Percentiles rank a stretch among this genome's conserved stretches.
Conservation (phyloP, 2,888 invertebrate species). For the Hydrotaea diabolus region DNA sequence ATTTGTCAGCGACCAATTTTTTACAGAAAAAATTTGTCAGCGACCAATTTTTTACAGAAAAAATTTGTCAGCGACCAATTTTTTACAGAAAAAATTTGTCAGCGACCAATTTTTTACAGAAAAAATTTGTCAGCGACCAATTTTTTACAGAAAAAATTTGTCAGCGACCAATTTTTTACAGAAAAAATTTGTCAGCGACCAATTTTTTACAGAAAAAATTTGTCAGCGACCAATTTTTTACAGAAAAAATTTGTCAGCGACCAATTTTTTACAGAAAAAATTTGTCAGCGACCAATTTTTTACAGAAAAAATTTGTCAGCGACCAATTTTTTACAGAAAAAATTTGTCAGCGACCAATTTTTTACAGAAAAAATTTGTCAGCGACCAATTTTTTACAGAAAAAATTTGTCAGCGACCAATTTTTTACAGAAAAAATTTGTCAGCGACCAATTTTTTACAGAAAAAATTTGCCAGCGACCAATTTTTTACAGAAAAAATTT, state of each 20-base stretch:
- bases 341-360: background rate
- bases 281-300: no score
- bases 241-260: background rate
- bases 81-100: background rate
- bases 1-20: background rate
- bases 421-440: background rate
- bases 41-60: background rate
- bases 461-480: background rate
- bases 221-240: background rate
- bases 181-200: background rate
- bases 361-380: background rate
- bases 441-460: background rate
- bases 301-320: background rate
- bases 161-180: background rate
- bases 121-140: background rate
- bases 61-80: background rate
- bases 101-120: background rate
- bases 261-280: background rate
- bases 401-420: background rate
- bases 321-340: background rate
- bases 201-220: conserved; percentile 5
- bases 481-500: background rate
- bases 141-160: background rate
- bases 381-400: background rate
- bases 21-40: background rate